These are phyloP conservation scores for Monarcha castaneiventris DNA, from an alignment of 2,113 vertebrate genomes.

Conservation along the genomic window DNA sequence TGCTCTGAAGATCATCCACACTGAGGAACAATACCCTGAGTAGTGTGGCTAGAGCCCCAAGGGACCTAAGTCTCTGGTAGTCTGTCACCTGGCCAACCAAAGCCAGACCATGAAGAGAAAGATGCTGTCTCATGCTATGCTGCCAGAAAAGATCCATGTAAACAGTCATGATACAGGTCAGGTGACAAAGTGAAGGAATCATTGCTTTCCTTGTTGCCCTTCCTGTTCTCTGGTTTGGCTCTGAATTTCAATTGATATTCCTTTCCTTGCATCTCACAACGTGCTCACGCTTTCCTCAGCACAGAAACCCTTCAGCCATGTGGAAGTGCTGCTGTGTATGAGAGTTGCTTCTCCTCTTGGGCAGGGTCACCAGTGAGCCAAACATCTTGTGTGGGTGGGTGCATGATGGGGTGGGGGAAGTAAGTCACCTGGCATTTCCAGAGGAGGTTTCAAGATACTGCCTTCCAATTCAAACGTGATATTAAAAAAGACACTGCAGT, in stretches of 20 bases:
- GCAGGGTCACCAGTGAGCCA: not conserved
- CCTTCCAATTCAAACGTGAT: not conserved
- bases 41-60: not conserved
- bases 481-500: not conserved
- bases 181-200: not conserved
- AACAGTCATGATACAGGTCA: not conserved
- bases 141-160: not conserved
- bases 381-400: fast-evolving
- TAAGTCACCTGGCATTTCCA: not conserved
- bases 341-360: not conserved
- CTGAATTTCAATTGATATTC: not conserved
- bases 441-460: not conserved
- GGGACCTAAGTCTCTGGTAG: no score
- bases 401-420: fast-evolving
- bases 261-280: not conserved
- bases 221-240: not conserved
- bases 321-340: not conserved
- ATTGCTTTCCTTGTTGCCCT: not conserved
- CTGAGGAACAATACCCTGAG: not conserved
- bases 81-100: not conserved
- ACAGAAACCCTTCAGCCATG: not conserved
- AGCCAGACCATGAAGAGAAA: not conserved
- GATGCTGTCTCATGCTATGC: not conserved
- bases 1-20: not conserved
- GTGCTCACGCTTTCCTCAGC: fast-evolving